Conservation (phyloP, 1,140 invertebrate species). For the Oreohelix idahoensis region DNA sequence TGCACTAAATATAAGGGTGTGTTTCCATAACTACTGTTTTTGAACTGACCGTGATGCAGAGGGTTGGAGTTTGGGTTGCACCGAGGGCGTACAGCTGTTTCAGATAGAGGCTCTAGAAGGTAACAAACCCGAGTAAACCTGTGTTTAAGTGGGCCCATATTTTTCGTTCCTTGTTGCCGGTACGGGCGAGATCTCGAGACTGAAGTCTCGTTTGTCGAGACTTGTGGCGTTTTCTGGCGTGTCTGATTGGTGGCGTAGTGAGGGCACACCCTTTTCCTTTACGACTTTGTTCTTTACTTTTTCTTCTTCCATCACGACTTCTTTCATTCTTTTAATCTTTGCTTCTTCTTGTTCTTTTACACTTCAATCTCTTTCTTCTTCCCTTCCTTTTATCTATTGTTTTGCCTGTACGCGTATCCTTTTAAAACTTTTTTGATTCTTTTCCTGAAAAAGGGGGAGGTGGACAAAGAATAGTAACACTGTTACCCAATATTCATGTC, state of each 20-base stretch:
- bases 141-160: background rate
- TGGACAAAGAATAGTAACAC: too few species aligned
- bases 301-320: background rate
- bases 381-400: background rate
- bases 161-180: background rate
- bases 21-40: background rate
- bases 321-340: background rate
- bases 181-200: background rate
- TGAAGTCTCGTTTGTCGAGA: too few species aligned
- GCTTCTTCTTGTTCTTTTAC: background rate
- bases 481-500: too few species aligned
- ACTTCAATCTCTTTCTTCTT: background rate
- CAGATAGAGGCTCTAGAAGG: background rate
- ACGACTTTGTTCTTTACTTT: background rate
- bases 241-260: too few species aligned
- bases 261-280: too few species aligned
- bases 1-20: background rate
- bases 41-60: background rate
- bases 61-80: background rate
- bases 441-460: too few species aligned
- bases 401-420: too few species aligned
- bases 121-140: background rate
- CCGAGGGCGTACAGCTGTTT: background rate
- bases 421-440: too few species aligned
- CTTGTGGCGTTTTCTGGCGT: too few species aligned